Evolutionary conservation across 2,113 vertebrate species (phyloP), one percentile per base, ranked within the genome.

Genomic region (Podarcis cretensis): DNA sequence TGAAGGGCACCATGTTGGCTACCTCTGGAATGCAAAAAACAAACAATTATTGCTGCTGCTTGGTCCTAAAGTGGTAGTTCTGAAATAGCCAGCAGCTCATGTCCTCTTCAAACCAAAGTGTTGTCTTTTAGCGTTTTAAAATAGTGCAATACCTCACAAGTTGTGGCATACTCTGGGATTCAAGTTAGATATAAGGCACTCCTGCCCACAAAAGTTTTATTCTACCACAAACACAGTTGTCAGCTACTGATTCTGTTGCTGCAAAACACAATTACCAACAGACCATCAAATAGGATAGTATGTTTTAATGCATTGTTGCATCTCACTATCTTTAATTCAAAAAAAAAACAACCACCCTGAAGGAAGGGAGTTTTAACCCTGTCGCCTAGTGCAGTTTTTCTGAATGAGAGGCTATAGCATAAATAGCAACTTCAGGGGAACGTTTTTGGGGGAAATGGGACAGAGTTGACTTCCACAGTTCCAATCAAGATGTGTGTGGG

Each of bases 51-150:
- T 0, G 4, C 23, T 35, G 66, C 65, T 30, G 10, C 37, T 5
- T 1, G 0, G 4, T 1, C 54, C 2, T 21, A 35, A 74, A 7
- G 4, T 81, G 43, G 76, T 13, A 32, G 35, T 0, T 0, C 0
- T 1, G 59, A 6, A 14, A 30, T 27, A 77, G 12, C 35, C 7
- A 63, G 10, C 76, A 77, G 23, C 48, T 27, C 20, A 81, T 3
- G 5, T 13, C 1, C 27, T 32, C 59, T 81, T 68, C 8, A 35
- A 9, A 32, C 7, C 12, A 1, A 37, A 32, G 18, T 20, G 6
- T 59, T 80, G 4, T 40, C 12, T 54, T 16, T 5, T 63, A 13
- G 1, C 10, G 20, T 9, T 54, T 57, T 30, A 79, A 79, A n/a
- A 57, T 59, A 59, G 27, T n/a, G 14, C 77, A 30, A 2, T 4